Conservation (phyloP, 2,113 vertebrate species). For the Poeciliopsis turrubarensis region DNA sequence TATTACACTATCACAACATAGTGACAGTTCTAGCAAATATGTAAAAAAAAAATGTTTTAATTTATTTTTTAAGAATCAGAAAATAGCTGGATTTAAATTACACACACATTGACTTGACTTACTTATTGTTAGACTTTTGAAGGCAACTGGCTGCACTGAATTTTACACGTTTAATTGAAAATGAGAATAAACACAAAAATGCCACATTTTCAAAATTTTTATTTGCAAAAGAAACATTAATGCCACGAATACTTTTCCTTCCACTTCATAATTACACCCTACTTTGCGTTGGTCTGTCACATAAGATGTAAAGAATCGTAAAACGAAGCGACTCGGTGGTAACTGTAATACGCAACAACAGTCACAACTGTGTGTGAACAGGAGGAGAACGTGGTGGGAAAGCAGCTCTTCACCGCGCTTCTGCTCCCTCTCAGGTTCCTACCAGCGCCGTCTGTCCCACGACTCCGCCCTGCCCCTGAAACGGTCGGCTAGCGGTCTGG, state of each 20-base stretch:
- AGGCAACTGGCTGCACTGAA: not conserved
- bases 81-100: not conserved
- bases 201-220: not conserved
- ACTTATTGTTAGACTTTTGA: not conserved
- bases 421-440: conserved; percentile 78
- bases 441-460: conserved; percentile 83
- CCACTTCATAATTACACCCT: not conserved
- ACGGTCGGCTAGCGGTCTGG: conserved; percentile 79
- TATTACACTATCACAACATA: too few species aligned
- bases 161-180: not conserved
- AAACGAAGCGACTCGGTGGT: too few species aligned
- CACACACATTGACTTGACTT: not conserved
- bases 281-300: not conserved
- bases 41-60: too few species aligned
- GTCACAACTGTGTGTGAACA: not conserved
- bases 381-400: not conserved
- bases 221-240: not conserved
- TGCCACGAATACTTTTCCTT: not conserved
- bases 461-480: conserved; percentile 78
- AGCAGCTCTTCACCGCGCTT: not conserved
- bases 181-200: not conserved
- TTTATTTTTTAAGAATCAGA: too few species aligned
- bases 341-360: too few species aligned
- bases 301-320: not conserved
- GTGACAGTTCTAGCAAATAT: too few species aligned